These are phyloP conservation scores for Sicus ferrugineus DNA, from an alignment of 2,888 invertebrate genomes.

Conservation along the genomic window DNA sequence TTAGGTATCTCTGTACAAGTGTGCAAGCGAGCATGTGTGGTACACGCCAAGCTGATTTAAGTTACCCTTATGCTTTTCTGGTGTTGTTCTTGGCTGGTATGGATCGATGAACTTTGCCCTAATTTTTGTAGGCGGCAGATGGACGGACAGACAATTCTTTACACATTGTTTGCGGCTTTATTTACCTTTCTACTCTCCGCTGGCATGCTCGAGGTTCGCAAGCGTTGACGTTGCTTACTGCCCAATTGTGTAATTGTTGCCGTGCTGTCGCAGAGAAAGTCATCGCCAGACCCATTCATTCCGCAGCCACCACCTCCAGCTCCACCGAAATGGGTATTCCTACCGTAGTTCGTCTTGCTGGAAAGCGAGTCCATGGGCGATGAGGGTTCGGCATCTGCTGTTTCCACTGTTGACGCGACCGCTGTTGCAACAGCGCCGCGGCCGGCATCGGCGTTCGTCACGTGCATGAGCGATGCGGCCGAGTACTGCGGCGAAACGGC, in stretches of 20 bases:
- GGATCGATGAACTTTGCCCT: constrained; percentile 16
- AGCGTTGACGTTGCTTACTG: constrained; percentile 56
- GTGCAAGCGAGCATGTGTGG: too few species aligned
- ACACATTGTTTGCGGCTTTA: constrained; percentile 19
- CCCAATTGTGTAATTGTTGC: constrained; percentile 51
- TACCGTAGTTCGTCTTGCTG: too few species aligned
- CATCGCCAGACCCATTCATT: constrained; percentile 27
- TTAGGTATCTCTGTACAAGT: too few species aligned
- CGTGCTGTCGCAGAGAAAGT: constrained; percentile 48
- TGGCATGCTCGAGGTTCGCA: constrained; percentile 64
- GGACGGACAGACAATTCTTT: not conserved
- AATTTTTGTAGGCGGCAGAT: not conserved
- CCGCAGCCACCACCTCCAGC: too few species aligned
- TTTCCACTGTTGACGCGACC: constrained; percentile 31
- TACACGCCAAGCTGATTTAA: not conserved
- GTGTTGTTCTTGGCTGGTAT: too few species aligned
- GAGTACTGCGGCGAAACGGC: constrained; percentile 60
- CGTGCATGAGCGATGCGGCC: constrained; percentile 50
- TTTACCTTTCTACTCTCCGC: constrained; percentile 62
- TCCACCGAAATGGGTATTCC: too few species aligned
- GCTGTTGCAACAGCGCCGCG: constrained; percentile 38
- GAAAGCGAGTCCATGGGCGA: too few species aligned
- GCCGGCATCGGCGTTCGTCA: constrained; percentile 2
- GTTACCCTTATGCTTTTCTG: too few species aligned
- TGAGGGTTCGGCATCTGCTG: constrained; percentile 11